phyloP scores from a whole-genome alignment of 2,888 invertebrate genomes.

The Drosophila melanocephala region DNA sequence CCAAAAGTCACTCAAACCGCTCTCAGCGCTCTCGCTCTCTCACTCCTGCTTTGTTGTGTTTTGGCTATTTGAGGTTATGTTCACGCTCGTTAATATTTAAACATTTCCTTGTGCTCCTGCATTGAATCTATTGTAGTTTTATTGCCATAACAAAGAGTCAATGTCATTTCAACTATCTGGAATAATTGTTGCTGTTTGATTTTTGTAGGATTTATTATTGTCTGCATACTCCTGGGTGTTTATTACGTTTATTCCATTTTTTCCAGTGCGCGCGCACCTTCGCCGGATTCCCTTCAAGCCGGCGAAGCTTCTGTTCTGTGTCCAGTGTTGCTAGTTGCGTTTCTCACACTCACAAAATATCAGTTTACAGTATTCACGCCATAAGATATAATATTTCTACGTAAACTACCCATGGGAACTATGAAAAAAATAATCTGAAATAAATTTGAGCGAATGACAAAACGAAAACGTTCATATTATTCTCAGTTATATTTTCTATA shows the following conservation, averaged over 20 bases:
- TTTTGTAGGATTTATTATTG: neutral
- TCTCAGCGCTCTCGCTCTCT: conserved; percentile 7
- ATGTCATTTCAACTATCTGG: conserved; percentile 14
- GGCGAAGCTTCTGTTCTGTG: conserved; percentile 27
- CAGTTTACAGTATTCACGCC: neutral
- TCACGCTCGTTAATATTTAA: conserved; percentile 25
- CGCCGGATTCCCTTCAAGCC: conserved; percentile 32
- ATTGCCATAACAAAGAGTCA: conserved; percentile 8
- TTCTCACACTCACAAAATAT: neutral
- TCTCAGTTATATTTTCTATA: neutral
- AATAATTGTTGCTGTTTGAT: neutral
- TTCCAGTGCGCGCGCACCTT: conserved; percentile 60
- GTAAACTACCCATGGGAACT: neutral
- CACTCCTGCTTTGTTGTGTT: conserved; percentile 5
- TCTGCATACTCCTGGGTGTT: neutral
- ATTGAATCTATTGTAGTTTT: conserved; percentile 1
- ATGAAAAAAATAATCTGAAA: neutral
- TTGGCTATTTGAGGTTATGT: conserved; percentile 30
- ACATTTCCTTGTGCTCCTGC: neutral
- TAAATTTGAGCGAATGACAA: neutral
- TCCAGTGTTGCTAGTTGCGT: neutral
- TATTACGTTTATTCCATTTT: conserved; percentile 14
- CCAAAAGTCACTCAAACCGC: neutral
- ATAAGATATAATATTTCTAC: neutral
- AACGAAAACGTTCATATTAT: neutral